Base-by-base conservation (phyloP, 2,888 invertebrate species). In the Idaea aversata region DNA sequence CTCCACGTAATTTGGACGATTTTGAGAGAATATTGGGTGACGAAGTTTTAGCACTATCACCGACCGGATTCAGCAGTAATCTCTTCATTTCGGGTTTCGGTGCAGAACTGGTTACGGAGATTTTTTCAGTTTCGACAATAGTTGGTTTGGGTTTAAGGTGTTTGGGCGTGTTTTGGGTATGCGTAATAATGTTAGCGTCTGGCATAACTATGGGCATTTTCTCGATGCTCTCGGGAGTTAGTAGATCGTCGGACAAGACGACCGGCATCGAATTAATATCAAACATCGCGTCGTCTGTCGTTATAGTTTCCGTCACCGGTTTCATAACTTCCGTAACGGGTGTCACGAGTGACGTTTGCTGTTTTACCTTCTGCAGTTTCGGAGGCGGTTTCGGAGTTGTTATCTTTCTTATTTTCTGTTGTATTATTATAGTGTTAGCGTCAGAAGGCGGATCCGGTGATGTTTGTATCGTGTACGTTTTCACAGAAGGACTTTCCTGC, bases 181-280 rank as follows among this genome's bases (percentile, higher is more conserved):
- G 87, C 34, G 84, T 80, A 67, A 91, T 84, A 58, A 91, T 80
- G 73, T 90, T 90, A 10, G 88, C 90, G 70, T 92, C 93, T 0
- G 93, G 84, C 90, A 92, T 91, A 0, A 95, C 94, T 47, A 95
- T 93, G 0, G 95, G 95, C 94, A 95, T 94, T 77, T 95, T 95
- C 74, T 95, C 95, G 63, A 95, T 94, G 75, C 87, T 95, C 77
- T 95, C 95, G 0, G 95, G 94, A 0, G 95, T 95, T 67, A 96
- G 84, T 59, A 95, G 93, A 75, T 96, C 96, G 73, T 96, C 96
- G 47, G 95, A 95, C 59, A 96, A 83, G 4, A 96, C 95, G 70
- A 96, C 95, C 1, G 96, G 96, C 95, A 96, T 96, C 1, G 95
- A 95, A 82, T 95, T 95, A 57, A 96, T 96, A 80, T 96, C 96